These are phyloP conservation scores for Heliconius himera DNA, from an alignment of 1,140 invertebrate species.

Conservation along the genomic window DNA sequence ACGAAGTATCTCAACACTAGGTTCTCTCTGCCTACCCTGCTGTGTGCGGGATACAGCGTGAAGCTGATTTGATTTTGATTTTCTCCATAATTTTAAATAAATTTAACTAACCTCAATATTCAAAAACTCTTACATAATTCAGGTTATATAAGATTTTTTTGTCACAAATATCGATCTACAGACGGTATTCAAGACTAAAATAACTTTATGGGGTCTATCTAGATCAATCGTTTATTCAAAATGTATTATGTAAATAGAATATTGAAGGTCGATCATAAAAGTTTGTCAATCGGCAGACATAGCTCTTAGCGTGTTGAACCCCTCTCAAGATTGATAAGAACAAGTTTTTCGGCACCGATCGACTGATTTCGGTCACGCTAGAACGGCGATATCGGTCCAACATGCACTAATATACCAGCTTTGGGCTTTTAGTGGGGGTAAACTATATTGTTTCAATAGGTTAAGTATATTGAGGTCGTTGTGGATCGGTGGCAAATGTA, in stretches of 20 bases:
- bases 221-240: conserved; percentile 28
- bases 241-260: conserved; percentile 45
- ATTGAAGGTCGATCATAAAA: conserved; percentile 54
- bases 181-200: neutral
- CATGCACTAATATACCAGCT: neutral
- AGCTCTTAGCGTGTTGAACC: conserved; percentile 61
- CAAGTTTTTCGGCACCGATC: conserved; percentile 45
- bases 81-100: too few relatives aligned
- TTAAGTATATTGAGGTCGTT: too few relatives aligned
- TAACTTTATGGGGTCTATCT: conserved; percentile 24
- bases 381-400: neutral
- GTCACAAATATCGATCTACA: neutral
- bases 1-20: too few relatives aligned
- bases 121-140: neutral
- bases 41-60: too few relatives aligned
- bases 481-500: too few relatives aligned
- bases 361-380: conserved; percentile 57
- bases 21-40: too few relatives aligned
- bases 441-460: neutral
- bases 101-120: neutral
- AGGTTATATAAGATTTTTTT: too few relatives aligned
- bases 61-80: too few relatives aligned
- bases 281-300: conserved; percentile 59
- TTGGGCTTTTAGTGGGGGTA: neutral
- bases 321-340: conserved; percentile 59